These are phyloP conservation scores for Xenops minutus DNA, from an alignment of 2,797 vertebrate genomes.

Conservation along the genomic window DNA sequence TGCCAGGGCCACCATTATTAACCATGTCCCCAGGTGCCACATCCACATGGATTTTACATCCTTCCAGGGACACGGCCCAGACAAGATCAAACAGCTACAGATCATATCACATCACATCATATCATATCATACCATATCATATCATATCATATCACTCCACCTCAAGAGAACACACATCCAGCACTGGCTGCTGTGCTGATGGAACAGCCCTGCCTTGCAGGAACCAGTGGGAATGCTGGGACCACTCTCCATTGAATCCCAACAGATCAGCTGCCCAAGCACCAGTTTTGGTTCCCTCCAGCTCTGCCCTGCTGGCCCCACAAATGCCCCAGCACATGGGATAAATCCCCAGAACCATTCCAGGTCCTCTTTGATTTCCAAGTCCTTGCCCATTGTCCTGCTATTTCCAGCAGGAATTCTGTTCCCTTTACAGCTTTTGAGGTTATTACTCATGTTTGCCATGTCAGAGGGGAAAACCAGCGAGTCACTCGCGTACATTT, in stretches of 20 bases:
- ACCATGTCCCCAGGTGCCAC: not conserved
- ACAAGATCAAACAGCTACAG: not conserved
- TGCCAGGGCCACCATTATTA: not conserved
- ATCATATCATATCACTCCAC: no score
- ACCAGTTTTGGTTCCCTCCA: not conserved
- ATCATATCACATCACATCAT: no score
- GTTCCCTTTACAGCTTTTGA: conserved; percentile 57
- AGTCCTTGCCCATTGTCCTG: conserved; percentile 2
- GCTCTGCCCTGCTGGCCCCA: not conserved
- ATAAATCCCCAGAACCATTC: not conserved
- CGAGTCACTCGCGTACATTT: not conserved
- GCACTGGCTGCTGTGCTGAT: not conserved
- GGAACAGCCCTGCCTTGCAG: not conserved
- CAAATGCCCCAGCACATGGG: conserved; percentile 15
- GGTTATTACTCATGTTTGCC: conserved; percentile 72
- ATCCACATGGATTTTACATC: not conserved
- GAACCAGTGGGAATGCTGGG: not conserved
- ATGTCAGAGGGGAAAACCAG: conserved; percentile 16
- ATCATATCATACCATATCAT: no score
- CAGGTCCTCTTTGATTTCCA: conserved; percentile 46
- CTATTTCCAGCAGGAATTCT: conserved; percentile 46
- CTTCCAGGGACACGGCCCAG: not conserved
- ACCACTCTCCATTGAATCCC: conserved; percentile 18
- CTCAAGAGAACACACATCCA: not conserved
- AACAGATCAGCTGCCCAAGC: not conserved